These are phyloP conservation scores for Astropecten irregularis DNA, from an alignment of 53 echinoderm and acorn worm species.

Conservation along the genomic window DNA sequence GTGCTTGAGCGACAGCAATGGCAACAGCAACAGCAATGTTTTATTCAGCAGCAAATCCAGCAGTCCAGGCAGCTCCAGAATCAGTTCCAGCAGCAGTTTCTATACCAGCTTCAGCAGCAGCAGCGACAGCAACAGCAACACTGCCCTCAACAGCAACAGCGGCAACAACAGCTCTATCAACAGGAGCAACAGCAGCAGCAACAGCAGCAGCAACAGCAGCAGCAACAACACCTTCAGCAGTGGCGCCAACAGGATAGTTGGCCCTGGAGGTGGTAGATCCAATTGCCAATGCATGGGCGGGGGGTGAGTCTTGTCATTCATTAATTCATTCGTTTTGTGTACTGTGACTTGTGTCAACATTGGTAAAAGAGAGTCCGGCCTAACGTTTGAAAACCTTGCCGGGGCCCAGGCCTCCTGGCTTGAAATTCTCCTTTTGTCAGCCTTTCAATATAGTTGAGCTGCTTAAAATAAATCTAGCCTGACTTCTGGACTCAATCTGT, in stretches of 20 bases:
- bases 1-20: background rate
- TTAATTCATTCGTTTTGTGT: too few species aligned
- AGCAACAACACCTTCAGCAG: constrained; percentile 4
- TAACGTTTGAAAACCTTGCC: too few species aligned
- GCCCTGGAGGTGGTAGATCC: constrained; percentile 17
- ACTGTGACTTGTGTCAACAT: too few species aligned
- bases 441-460: too few species aligned
- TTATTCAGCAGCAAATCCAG: background rate
- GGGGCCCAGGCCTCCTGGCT: too few species aligned
- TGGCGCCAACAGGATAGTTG: background rate
- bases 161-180: background rate
- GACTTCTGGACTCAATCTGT: too few species aligned
- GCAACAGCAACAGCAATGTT: background rate
- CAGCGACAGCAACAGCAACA: constrained; percentile 4
- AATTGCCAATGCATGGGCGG: background rate
- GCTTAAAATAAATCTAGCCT: too few species aligned
- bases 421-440: too few species aligned
- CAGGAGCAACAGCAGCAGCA: background rate
- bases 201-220: constrained; percentile 11
- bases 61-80: constrained; percentile 1
- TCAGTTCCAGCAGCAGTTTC: background rate
- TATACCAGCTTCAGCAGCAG: background rate
- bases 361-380: too few species aligned
- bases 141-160: too few species aligned
- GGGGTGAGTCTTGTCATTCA: constrained; percentile 54